Evolutionary conservation across 2,797 vertebrate genomes (phyloP), one percentile per base, ranked within the genome.

Genomic region (Naso thynnoides): DNA sequence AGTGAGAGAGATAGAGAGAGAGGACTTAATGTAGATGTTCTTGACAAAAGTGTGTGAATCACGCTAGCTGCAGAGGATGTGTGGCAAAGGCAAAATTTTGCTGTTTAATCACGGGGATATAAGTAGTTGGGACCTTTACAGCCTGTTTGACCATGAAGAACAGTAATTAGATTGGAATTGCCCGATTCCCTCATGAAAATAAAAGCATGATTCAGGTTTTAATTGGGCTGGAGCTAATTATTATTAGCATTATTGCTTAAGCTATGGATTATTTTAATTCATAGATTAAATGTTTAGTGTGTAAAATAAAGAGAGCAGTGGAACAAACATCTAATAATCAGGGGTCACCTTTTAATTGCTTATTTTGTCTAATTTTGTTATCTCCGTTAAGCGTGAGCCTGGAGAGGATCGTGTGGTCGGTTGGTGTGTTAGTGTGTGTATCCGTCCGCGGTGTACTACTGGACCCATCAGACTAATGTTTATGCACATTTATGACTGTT

Each of bases 181-280:
- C 14, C 15, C 47, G 70, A 80, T 76, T 44, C 38, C 23, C 23
- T 56, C 8, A 56, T 70, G 10, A 56, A 39, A 36, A 54, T 42
- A 39, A 59, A 58, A 60, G 7, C 24, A 39, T 18, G 16, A 53
- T 42, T 76, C 15, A 33, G 10, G 29, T 66, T 52, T n/a, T 24
- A 33, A 56, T 27, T 10, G 10, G 26, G 44, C 10, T 76, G 52
- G 19, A 45, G n/a, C 36, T 47, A 14, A 26, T 16, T 1, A 39
- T 58, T 65, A 27, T 57, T 77, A 48, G 53, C 42, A 41, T 36
- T 24, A 49, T 26, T 52, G 27, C n/a, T 65, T 66, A 49, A 47
- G 55, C n/a, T 49, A 60, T 72, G 14, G 41, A 65, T 76, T 57
- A 50, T 39, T 61, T 21, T 19, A 36, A 69, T 69, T 60, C 6